Evolutionary conservation across 2,888 invertebrate genomes (phyloP).

Genomic region (Serrognathus titanus): DNA sequence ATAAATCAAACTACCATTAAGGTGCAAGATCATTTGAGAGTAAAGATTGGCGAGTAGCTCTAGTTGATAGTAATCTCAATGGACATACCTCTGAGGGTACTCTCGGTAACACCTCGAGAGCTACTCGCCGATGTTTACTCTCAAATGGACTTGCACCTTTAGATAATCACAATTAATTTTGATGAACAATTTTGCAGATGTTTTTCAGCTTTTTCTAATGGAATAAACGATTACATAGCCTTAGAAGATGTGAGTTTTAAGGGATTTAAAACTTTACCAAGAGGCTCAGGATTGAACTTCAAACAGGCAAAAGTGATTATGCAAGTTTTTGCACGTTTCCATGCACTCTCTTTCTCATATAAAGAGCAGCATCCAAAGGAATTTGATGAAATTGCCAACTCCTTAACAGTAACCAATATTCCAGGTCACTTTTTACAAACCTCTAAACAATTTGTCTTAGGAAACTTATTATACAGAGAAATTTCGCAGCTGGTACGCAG

Average conservation of each 20-base stretch:
- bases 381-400: conserved; percentile 34
- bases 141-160: too few species aligned
- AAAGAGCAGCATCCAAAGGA: conserved; percentile 44
- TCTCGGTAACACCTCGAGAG: too few species aligned
- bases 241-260: conserved; percentile 45
- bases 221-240: conserved; percentile 47
- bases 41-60: too few species aligned
- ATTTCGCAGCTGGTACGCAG: conserved; percentile 56
- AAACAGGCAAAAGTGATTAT: conserved; percentile 41
- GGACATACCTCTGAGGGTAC: too few species aligned
- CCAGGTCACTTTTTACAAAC: background rate
- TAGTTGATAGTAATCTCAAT: too few species aligned
- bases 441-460: conserved; percentile 26
- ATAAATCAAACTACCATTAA: background rate
- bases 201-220: conserved; percentile 43
- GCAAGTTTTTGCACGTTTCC: conserved; percentile 47
- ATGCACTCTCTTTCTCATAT: conserved; percentile 49
- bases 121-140: too few species aligned
- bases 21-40: too few species aligned
- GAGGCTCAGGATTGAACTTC: conserved; percentile 38
- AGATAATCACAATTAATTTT: conserved; percentile 4
- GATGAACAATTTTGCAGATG: conserved; percentile 30
- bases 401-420: conserved; percentile 16
- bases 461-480: conserved; percentile 60
- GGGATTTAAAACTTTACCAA: conserved; percentile 39